These are phyloP conservation scores for Drosophila cardini DNA, from an alignment of 1,140 invertebrate species.

Conservation along the genomic window DNA sequence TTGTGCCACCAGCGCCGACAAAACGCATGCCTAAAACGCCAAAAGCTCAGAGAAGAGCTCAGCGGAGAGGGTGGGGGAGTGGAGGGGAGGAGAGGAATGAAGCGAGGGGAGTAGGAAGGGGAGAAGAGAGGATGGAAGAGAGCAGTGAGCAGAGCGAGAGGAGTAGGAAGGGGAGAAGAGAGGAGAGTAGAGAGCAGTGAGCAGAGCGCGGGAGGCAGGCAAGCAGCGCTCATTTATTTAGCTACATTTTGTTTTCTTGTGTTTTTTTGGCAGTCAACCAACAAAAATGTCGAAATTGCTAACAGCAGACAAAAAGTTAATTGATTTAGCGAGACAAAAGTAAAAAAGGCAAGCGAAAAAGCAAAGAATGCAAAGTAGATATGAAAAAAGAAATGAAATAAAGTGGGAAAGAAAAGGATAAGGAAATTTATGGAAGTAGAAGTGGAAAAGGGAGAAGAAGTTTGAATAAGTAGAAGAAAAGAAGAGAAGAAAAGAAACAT, in stretches of 20 bases:
- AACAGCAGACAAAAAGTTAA: background rate
- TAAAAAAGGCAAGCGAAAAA: background rate
- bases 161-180: no score
- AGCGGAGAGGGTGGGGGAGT: background rate
- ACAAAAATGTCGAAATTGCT: constrained; percentile 23
- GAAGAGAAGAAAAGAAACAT: no score
- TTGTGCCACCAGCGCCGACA: constrained; percentile 64
- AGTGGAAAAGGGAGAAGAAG: no score
- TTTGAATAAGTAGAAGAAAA: background rate
- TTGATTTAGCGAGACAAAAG: background rate
- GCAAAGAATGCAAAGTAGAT: background rate
- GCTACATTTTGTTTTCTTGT: background rate
- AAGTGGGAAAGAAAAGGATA: background rate
- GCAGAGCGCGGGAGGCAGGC: background rate
- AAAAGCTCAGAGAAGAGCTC: background rate
- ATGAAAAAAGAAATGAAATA: background rate
- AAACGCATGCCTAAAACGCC: constrained; percentile 31
- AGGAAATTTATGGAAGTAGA: background rate
- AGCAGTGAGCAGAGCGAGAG: background rate
- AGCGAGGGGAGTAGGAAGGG: background rate
- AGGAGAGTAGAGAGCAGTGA: background rate
- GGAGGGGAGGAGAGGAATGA: background rate
- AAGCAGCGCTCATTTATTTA: constrained; percentile 23
- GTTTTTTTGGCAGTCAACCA: constrained; percentile 38
- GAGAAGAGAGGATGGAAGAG: background rate